Evolutionary conservation across 2,797 vertebrate species (phyloP).

Genomic region (Myotis pilosus): DNA sequence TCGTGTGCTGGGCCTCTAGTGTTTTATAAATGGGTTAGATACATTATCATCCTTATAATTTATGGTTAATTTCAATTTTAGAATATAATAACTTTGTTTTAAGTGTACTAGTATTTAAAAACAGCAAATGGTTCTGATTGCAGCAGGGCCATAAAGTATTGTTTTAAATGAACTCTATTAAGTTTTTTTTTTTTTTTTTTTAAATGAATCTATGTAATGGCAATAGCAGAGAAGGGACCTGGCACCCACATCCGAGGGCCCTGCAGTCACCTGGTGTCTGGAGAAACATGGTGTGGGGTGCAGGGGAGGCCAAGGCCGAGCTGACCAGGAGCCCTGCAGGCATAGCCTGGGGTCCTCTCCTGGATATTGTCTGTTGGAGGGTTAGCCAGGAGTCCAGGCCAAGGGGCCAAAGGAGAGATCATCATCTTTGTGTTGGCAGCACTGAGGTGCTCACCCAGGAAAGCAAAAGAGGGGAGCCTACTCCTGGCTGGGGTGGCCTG

Average conservation of each 20-base stretch:
- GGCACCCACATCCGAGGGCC: rapidly evolving
- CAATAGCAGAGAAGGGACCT: rapidly evolving
- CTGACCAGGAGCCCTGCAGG: background rate
- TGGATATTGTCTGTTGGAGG: background rate
- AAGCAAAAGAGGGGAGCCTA: background rate
- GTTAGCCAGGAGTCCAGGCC: background rate
- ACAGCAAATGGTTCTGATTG: background rate
- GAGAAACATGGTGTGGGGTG: rapidly evolving
- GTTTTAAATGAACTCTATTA: background rate
- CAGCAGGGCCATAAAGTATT: background rate
- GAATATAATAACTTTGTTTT: background rate
- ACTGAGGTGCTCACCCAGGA: background rate
- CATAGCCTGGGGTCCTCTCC: too few relatives aligned
- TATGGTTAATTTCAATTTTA: background rate
- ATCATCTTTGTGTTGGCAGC: rapidly evolving
- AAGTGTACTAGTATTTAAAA: background rate
- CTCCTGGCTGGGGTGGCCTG: rapidly evolving
- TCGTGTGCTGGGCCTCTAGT: too few relatives aligned
- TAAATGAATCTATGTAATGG: too few relatives aligned
- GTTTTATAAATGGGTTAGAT: background rate
- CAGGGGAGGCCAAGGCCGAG: background rate
- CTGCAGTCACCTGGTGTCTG: rapidly evolving
- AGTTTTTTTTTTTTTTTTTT: too few relatives aligned
- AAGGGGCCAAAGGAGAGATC: background rate
- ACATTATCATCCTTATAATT: background rate